Evolutionary conservation across 2,888 invertebrate genomes (phyloP), one percentile per base, ranked within the genome.

Genomic region (Abrostola triplasia): DNA sequence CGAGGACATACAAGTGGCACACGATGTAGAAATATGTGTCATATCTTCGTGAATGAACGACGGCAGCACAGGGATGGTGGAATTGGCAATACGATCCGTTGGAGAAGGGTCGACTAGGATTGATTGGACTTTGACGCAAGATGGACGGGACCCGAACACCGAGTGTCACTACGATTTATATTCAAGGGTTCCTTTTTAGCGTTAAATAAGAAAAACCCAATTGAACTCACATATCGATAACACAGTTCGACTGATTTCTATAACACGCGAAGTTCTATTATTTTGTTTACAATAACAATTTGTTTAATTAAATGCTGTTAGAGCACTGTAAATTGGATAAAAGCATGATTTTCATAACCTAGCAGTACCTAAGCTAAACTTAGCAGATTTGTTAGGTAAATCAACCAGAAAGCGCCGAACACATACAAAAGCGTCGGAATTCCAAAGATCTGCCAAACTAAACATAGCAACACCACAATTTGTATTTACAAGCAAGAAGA

Each of bases 341-440:
- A 24, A 24, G 24, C 24, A 24, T 2, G 24, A 24, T 24, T 24
- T 24, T 24, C 24, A n/a, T n/a, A n/a, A n/a, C n/a, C n/a, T n/a
- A n/a, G n/a, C n/a, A n/a, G n/a, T n/a, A 9, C 7, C 38, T 48
- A 13, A 38, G 47, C 54, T 42, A 62, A 64, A 49, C 38, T 8
- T 38, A 57, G 51, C 55, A 48, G 12, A 56, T 42, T n/a, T 36
- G 56, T 51, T 44, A n/a, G n/a, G n/a, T n/a, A 47, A 36, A 54
- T 65, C 36, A 71, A 66, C 59, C 54, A 59, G 50, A 63, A 59
- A 49, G 35, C 59, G 50, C 53, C 64, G 59, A 60, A 62, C 51
- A 78, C 79, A 78, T 80, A 76, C 82, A 79, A 79, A 79, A 76
- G 80, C 82, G 59, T 77, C 48, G 70, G 70, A 70, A 79, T 81